Evolutionary conservation across 2,888 invertebrate species (phyloP).

Genomic region (Pammene aurita): DNA sequence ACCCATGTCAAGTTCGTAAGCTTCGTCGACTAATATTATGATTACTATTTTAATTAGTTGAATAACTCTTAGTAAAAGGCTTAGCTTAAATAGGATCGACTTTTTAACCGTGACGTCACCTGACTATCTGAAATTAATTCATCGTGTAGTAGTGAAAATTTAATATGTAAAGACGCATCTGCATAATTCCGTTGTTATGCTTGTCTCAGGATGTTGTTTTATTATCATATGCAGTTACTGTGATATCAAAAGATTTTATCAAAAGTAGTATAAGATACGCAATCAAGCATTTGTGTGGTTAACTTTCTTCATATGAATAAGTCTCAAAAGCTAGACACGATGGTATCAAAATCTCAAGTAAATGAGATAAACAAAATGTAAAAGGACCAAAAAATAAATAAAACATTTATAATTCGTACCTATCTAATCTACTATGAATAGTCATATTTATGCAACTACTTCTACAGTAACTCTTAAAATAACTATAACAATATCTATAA

Average conservation of each 20-base stretch:
- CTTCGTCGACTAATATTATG: conserved; percentile 16
- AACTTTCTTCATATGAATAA: conserved; percentile 20
- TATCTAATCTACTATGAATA: conserved; percentile 35
- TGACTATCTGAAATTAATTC: conserved; percentile 2
- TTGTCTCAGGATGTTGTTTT: background rate
- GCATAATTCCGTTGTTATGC: background rate
- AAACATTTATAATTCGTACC: conserved; percentile 25
- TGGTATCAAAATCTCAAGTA: background rate
- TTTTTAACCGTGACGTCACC: background rate
- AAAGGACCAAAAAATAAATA: conserved; percentile 36
- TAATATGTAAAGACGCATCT: conserved; percentile 2
- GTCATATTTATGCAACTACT: conserved; percentile 23
- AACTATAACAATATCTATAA: conserved; percentile 36
- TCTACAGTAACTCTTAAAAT: conserved; percentile 37
- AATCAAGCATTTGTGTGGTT: conserved; percentile 28
- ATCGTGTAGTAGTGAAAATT: conserved; percentile 1
- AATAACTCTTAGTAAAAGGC: too few species aligned
- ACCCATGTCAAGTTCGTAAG: conserved; percentile 30
- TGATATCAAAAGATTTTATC: background rate
- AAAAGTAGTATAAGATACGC: background rate
- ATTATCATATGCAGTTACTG: background rate
- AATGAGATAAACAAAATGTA: conserved; percentile 34
- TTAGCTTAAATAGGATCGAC: background rate
- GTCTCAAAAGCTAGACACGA: conserved; percentile 10
- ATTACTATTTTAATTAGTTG: background rate